Percentiles rank a stretch among this genome's conserved stretches.
Conservation (phyloP, 2,113 vertebrate genomes). For the Perccottus glenii region DNA sequence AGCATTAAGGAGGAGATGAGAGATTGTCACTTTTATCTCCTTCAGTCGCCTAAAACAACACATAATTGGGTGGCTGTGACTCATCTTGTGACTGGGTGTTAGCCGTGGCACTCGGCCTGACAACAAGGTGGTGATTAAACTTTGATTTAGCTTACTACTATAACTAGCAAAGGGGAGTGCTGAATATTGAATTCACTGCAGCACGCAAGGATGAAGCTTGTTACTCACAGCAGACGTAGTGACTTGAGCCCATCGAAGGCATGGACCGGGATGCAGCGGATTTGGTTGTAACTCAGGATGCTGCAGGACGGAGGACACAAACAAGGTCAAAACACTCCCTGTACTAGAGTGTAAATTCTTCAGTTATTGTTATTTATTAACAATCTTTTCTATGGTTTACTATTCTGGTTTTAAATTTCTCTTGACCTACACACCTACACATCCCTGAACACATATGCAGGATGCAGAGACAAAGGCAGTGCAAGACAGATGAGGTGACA, state of each 20-base stretch:
- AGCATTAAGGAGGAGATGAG: constrained; percentile 47
- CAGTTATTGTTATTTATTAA: background rate
- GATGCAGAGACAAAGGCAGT: constrained; percentile 5
- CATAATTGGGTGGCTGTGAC: constrained; percentile 34
- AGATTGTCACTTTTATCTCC: constrained; percentile 56
- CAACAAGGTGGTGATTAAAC: constrained; percentile 53
- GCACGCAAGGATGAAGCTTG: constrained; percentile 30
- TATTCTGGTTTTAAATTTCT: background rate
- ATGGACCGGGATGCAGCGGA: constrained; percentile 90
- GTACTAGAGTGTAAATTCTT: background rate
- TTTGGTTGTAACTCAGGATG: constrained; percentile 96
- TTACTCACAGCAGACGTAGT: constrained; percentile 93
- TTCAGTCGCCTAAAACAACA: constrained; percentile 52
- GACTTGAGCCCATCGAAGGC: constrained; percentile 91
- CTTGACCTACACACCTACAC: background rate
- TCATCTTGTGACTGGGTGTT: constrained; percentile 37
- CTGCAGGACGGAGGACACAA: constrained; percentile 63
- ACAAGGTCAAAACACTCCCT: constrained; percentile 29
- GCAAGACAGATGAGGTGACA: constrained; percentile 11
- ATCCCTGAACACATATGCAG: background rate
- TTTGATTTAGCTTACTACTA: constrained; percentile 56
- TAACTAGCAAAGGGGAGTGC: constrained; percentile 28
- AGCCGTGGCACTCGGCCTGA: constrained; percentile 29
- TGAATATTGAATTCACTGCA: constrained; percentile 59
- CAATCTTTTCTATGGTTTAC: background rate